Evolutionary conservation across 2,113 vertebrate genomes (phyloP).

Genomic region (Calidris pygmaea): DNA sequence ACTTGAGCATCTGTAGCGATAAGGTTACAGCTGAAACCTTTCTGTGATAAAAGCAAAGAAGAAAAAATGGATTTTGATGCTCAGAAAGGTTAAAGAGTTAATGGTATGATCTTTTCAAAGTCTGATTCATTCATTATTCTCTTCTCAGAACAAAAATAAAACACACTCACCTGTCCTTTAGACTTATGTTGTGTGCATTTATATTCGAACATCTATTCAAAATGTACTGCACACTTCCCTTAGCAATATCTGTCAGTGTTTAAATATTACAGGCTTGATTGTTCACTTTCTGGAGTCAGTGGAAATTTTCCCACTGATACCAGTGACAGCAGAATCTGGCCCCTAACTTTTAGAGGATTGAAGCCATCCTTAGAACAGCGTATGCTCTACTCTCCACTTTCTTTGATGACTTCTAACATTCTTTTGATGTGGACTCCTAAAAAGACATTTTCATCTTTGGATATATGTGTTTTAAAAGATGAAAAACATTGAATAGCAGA

Average conservation of each 20-base stretch:
- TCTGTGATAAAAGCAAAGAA: neutral
- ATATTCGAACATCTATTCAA: neutral
- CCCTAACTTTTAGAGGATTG: conserved; percentile 40
- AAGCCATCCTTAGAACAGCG: conserved; percentile 30
- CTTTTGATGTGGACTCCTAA: conserved; percentile 79
- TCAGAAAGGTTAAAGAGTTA: neutral
- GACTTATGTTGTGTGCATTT: neutral
- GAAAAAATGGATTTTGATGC: neutral
- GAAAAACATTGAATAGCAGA: conserved; percentile 63
- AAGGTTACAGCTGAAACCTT: neutral
- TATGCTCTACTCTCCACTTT: conserved; percentile 52
- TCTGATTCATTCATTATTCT: neutral
- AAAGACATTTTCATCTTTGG: conserved; percentile 74
- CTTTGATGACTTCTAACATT: conserved; percentile 81
- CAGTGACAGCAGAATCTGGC: neutral
- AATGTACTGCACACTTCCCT: neutral
- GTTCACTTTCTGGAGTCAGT: neutral
- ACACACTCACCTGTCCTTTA: neutral
- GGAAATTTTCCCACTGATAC: conserved; percentile 27
- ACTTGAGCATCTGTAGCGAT: neutral
- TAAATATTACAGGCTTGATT: neutral
- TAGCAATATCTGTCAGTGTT: neutral
- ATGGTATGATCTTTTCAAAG: neutral
- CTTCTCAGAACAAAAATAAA: neutral
- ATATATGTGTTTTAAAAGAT: conserved; percentile 80